Evolutionary conservation across 1,140 invertebrate species (phyloP).

Genomic region (Trichonephila inaurata): DNA sequence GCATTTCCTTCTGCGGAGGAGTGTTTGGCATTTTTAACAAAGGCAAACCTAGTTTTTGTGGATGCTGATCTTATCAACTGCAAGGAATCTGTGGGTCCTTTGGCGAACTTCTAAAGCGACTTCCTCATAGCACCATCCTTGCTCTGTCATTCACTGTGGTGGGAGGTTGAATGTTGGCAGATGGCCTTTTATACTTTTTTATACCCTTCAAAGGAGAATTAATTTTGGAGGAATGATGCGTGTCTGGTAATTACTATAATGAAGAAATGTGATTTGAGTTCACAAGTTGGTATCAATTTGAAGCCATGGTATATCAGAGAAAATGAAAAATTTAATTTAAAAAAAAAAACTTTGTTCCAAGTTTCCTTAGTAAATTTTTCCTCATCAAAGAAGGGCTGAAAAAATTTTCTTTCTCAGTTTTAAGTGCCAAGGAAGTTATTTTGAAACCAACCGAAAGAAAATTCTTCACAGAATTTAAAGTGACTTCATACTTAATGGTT

Average conservation of each 20-base stretch:
- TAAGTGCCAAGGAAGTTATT: too few relatives aligned
- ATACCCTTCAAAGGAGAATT: too few relatives aligned
- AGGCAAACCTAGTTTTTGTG: constrained; percentile 89
- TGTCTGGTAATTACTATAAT: too few relatives aligned
- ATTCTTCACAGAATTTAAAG: too few relatives aligned
- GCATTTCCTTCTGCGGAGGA: constrained; percentile 91
- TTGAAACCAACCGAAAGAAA: too few relatives aligned
- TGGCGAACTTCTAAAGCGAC: constrained; percentile 65
- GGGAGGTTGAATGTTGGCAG: constrained; percentile 16
- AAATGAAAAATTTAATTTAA: too few relatives aligned
- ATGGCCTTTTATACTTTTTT: not conserved
- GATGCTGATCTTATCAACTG: constrained; percentile 90
- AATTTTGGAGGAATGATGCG: not conserved
- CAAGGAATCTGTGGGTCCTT: constrained; percentile 83
- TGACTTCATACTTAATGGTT: not conserved
- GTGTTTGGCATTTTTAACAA: constrained; percentile 91
- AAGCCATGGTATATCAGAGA: too few relatives aligned
- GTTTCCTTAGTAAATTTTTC: too few relatives aligned
- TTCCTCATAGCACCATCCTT: not conserved
- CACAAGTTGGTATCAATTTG: too few relatives aligned
- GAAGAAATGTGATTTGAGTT: not conserved
- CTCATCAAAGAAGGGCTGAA: too few relatives aligned
- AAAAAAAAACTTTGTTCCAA: too few relatives aligned
- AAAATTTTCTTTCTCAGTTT: too few relatives aligned
- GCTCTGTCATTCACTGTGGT: not conserved